These are phyloP conservation scores for Tupiocoris notatus DNA, from an alignment of 2,888 invertebrate species.

Conservation along the genomic window DNA sequence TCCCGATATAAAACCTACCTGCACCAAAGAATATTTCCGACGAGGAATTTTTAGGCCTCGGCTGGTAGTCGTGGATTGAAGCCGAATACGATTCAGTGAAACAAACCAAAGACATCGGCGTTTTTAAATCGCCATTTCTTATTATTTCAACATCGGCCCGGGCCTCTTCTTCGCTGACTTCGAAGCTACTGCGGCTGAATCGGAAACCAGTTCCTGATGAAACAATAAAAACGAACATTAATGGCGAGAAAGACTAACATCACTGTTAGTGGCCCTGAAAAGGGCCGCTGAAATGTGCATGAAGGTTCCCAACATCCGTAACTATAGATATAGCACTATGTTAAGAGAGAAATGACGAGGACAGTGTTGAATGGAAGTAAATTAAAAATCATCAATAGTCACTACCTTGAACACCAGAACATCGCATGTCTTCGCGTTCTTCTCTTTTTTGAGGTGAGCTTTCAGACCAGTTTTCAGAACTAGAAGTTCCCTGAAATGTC, in stretches of 20 bases:
- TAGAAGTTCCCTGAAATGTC: background rate
- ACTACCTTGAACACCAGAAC: background rate
- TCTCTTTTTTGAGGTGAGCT: constrained; percentile 9
- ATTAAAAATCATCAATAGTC: too few species aligned
- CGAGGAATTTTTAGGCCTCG: constrained; percentile 17
- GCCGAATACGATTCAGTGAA: constrained; percentile 33
- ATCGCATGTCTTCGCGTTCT: constrained; percentile 26
- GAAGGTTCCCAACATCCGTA: too few species aligned
- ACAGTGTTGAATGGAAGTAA: background rate
- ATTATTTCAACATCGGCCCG: constrained; percentile 16
- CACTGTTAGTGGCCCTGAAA: too few species aligned
- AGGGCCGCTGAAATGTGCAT: too few species aligned
- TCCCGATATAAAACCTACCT: too few species aligned
- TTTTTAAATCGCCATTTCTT: constrained; percentile 27
- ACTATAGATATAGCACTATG: too few species aligned
- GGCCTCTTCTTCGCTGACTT: constrained; percentile 17
- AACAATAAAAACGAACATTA: too few species aligned
- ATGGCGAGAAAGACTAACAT: too few species aligned
- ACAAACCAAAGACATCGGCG: constrained; percentile 26
- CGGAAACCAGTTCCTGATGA: constrained; percentile 29
- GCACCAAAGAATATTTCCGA: constrained; percentile 23
- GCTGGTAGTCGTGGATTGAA: constrained; percentile 9
- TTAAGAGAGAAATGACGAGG: too few species aligned
- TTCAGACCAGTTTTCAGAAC: constrained; percentile 4
- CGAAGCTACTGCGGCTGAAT: constrained; percentile 16